Percentiles rank a stretch among this genome's conserved stretches.
Conservation (phyloP, 2,797 vertebrate species). For the Anguilla obscura region DNA sequence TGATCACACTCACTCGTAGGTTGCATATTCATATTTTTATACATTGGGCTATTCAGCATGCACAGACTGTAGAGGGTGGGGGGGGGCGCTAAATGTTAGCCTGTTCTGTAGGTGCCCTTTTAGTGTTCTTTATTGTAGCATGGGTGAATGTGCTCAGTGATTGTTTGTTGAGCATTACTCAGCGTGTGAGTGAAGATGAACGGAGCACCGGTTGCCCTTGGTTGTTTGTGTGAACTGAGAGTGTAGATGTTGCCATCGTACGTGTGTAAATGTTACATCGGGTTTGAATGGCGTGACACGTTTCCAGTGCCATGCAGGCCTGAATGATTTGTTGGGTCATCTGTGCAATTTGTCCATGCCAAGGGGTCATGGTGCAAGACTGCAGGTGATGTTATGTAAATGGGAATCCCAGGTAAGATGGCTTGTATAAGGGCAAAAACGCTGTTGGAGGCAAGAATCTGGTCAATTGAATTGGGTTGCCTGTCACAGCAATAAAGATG, state of each 20-base stretch:
- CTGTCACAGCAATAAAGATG: constrained; percentile 29
- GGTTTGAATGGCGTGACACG: constrained; percentile 26
- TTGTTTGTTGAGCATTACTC: neutral
- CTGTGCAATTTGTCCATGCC: neutral
- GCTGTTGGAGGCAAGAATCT: constrained; percentile 4
- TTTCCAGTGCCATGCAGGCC: constrained; percentile 19
- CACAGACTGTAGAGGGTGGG: neutral
- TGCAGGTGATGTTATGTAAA: constrained; percentile 19
- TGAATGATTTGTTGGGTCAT: constrained; percentile 20
- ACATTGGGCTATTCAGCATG: neutral
- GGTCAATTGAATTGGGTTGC: constrained; percentile 8
- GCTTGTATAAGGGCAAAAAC: constrained; percentile 6
- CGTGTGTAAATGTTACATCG: constrained; percentile 25
- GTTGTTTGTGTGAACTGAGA: constrained; percentile 25
- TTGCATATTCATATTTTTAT: neutral
- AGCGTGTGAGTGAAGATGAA: constrained; percentile 14
- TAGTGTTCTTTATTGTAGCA: neutral
- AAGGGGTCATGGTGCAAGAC: constrained; percentile 19
- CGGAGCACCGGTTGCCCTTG: constrained; percentile 4
- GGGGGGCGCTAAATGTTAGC: neutral
- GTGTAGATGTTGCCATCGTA: constrained; percentile 20
- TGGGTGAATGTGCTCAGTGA: neutral
- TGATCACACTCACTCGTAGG: neutral
- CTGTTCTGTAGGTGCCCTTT: neutral
- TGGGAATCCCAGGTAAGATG: constrained; percentile 28